Evolutionary conservation across 2,797 vertebrate genomes (phyloP), one percentile per base, ranked within the genome.

Genomic region (Lepilemur septentrionalis): DNA sequence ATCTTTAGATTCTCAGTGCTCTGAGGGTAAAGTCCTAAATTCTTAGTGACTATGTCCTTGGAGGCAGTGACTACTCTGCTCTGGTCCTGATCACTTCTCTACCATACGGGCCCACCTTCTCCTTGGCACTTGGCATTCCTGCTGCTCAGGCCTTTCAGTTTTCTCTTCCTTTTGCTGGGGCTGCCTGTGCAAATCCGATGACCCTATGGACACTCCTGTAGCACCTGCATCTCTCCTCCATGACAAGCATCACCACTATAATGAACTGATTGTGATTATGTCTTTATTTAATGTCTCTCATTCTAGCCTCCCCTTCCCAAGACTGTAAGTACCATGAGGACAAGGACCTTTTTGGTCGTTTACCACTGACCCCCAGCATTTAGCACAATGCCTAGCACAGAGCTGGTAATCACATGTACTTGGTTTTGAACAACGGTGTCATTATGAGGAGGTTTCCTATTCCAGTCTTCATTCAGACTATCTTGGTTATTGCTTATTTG

Each of bases 141-240:
- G 28, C 23, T 76, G 38, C 15, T 3, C 22, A 48, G 5, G 38
- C 13, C n/a, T 78, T 59, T 59, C 9, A 22, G 7, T 23, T 43
- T 18, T 20, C 2, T 22, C 41, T 79, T 48, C 23, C 30, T 93
- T 88, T 4, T 88, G n/a, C 41, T 22, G 5, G 41, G n/a, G 46
- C 41, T 72, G 12, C 75, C 15, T 4, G 18, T 46, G 6, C 7
- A 5, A 6, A 2, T 46, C 32, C 35, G 50, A 73, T 18, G 23
- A n/a, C 17, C 13, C 28, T 0, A 0, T 32, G 59, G 14, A 11
- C 18, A 4, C 23, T 38, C 48, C 15, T 9, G 8, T 25, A 18
- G 12, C 46, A 17, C 23, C 20, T 79, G 15, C 28, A 2, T 15
- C 2, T n/a, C 10, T 35, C 7, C 32, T 18, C 43, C 7, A 1